Evolutionary conservation across 1,140 invertebrate species (phyloP), one percentile per base, ranked within the genome.

Genomic region (Drosophila jambulina): DNA sequence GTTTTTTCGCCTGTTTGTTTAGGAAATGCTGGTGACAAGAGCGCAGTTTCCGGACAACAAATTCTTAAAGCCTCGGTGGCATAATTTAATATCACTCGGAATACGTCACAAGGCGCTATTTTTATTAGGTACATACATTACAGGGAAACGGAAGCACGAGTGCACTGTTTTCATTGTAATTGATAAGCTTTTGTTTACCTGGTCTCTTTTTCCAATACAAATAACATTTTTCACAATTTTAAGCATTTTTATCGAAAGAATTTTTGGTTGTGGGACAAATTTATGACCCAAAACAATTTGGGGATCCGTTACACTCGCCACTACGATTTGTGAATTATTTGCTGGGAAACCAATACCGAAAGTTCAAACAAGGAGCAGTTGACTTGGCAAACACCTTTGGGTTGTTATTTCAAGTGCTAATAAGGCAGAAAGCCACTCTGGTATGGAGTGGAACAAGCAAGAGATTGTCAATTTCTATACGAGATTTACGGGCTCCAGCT

Each of bases 391-490:
- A 83, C 69, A 88, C 62, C 80, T 87, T 59, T 25, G 27, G 58
- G 78, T 57, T 80, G 42, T 65, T 75, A 51, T 57, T 60, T 63
- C 40, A 48, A 75, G 75, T 58, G 82, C 65, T 86, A 78, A 82
- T 82, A 86, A 68, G 51, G 56, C 57, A 59, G 59, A 63, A 64
- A 59, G 45, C 36, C 34, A 49, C 38, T 43, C 23, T 61, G 27
- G n/a, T 45, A 54, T 40, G 48, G n/a, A 17, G 29, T 40, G 54
- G 13, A n/a, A 25, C 25, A 25, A 62, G 57, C 42, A 51, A 58
- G 64, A 83, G 67, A 62, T 68, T 87, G 77, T 83, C 84, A 78
- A 72, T 80, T 83, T 83, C 62, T 75, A 54, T 70, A 56, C 56
- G 65, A 72, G 77, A 87, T 88, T 87, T 84, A 84, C 75, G 78